These are phyloP conservation scores for Dunckerocampus dactyliophorus DNA, from an alignment of 2,113 vertebrate species.

Conservation along the genomic window DNA sequence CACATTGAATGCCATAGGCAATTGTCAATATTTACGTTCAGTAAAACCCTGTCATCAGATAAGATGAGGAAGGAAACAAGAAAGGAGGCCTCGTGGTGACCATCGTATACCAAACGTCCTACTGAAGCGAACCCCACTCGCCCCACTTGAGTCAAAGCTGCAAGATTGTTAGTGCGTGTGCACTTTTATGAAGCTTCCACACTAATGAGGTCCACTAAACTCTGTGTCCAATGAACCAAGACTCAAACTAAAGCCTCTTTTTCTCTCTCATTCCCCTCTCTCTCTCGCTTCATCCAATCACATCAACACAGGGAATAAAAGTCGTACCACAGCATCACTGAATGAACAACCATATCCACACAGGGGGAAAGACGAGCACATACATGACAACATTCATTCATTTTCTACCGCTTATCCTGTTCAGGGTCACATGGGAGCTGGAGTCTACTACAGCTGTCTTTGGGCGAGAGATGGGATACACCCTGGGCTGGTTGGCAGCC, in stretches of 20 bases:
- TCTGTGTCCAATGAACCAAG: conserved; percentile 39
- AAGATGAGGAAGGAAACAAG: conserved; percentile 17
- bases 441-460: no score
- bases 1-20: background rate
- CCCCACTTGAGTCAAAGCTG: conserved; percentile 32
- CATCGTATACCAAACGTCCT: conserved; percentile 20
- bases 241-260: conserved; percentile 6
- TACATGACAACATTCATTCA: background rate
- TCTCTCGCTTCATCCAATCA: background rate
- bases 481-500: no score
- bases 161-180: conserved; percentile 36
- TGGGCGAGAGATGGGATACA: no score
- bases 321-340: background rate
- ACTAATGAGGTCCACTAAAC: conserved; percentile 59
- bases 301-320: background rate
- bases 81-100: conserved; percentile 19
- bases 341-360: background rate
- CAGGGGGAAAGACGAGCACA: background rate
- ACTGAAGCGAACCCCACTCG: conserved; percentile 18
- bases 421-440: no score
- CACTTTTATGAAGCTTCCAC: conserved; percentile 49
- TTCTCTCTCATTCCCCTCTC: background rate
- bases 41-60: conserved; percentile 8
- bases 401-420: no score
- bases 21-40: conserved; percentile 39